phyloP scores from a whole-genome alignment of 2,888 invertebrate species.

The Oegoconia quadripuncta region DNA sequence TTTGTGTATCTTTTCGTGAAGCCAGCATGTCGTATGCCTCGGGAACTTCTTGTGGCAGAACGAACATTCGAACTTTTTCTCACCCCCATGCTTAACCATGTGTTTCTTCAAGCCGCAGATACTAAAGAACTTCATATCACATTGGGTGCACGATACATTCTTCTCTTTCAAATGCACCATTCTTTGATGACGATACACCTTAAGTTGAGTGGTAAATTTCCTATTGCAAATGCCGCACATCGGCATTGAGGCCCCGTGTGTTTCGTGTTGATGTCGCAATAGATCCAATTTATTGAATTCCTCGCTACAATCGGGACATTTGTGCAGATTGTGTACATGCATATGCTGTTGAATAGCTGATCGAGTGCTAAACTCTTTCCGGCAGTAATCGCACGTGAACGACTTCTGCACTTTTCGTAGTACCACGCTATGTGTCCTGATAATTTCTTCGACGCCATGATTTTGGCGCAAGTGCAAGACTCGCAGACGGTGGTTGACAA shows the following conservation, averaged over 20 bases:
- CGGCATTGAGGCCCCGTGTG: background rate
- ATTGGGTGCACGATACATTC: constrained; percentile 38
- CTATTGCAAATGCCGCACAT: constrained; percentile 7
- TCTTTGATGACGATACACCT: background rate
- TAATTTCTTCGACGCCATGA: no score
- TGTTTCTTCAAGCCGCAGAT: background rate
- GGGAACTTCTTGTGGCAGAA: constrained; percentile 31
- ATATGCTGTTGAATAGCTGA: no score
- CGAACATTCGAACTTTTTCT: constrained; percentile 27
- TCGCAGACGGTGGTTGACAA: no score
- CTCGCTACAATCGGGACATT: background rate
- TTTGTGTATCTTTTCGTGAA: constrained; percentile 17
- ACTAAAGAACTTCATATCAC: background rate
- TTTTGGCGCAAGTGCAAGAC: no score
- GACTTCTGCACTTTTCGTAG: no score
- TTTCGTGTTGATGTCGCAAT: background rate
- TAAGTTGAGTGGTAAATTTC: no score
- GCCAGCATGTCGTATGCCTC: constrained; percentile 6
- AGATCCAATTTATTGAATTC: background rate
- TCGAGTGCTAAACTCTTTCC: no score
- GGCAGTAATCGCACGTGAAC: no score
- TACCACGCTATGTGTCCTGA: no score
- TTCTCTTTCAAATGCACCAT: constrained; percentile 14
- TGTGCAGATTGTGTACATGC: no score
- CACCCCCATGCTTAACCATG: constrained; percentile 19